A percentile compares a stretch with the other conserved stretches of the same genome.
phyloP scores from a whole-genome alignment of 2,888 invertebrate genomes.

The Apamea sordens region DNA sequence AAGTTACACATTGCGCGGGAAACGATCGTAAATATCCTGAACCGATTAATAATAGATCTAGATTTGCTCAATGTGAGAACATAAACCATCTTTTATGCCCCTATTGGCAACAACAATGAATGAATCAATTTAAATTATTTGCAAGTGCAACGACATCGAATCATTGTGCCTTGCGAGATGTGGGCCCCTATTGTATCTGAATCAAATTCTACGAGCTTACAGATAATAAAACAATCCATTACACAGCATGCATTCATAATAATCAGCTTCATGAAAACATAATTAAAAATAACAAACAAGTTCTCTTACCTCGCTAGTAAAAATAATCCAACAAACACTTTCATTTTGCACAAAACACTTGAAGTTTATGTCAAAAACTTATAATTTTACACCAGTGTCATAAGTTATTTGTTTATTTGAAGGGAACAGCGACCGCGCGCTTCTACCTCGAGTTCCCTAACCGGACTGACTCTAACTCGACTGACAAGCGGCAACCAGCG shows the following conservation, averaged over 20 bases:
- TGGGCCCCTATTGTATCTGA: slow-evolving; percentile 1
- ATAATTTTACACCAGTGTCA: slow-evolving; percentile 7
- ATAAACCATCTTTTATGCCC: slow-evolving; percentile 6
- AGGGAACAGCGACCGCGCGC: slow-evolving; percentile 39
- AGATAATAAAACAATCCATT: slow-evolving; percentile 8
- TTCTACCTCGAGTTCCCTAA: slow-evolving; percentile 37
- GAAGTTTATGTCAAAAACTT: slow-evolving; percentile 23
- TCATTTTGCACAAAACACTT: slow-evolving; percentile 61
- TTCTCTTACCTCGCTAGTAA: slow-evolving; percentile 59
- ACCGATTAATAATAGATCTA: neutral
- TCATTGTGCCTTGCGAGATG: neutral
- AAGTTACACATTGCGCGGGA: slow-evolving; percentile 2
- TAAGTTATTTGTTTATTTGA: slow-evolving; percentile 4
- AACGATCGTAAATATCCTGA: neutral
- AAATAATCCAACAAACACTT: slow-evolving; percentile 64
- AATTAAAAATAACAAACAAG: neutral
- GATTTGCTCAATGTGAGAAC: neutral
- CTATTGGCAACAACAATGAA: slow-evolving; percentile 36
- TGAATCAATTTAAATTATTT: slow-evolving; percentile 48
- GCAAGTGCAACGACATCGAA: slow-evolving; percentile 56
- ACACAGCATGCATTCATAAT: slow-evolving; percentile 6
- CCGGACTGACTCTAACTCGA: slow-evolving; percentile 44
- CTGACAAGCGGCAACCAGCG: slow-evolving; percentile 29
- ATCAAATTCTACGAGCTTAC: neutral
- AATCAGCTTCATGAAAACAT: neutral